Evolutionary conservation across 2,888 invertebrate genomes (phyloP).

Genomic region (Pecten maximus): DNA sequence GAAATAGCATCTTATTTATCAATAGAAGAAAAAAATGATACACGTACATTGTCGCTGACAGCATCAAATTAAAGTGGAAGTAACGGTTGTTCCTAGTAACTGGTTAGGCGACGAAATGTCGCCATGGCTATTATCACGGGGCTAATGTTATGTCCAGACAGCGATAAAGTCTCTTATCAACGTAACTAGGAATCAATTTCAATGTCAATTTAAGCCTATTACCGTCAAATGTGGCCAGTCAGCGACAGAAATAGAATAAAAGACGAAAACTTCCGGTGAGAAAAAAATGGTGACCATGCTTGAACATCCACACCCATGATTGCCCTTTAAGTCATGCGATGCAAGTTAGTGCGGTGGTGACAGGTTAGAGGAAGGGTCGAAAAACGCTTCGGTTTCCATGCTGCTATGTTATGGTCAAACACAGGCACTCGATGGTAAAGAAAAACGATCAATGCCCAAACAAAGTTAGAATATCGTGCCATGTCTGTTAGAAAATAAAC

Average conservation of each 20-base stretch:
- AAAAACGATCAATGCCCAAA: not conserved
- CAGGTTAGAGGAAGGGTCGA: not conserved
- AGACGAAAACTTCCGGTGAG: not conserved
- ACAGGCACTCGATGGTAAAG: not conserved
- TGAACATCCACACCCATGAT: not conserved
- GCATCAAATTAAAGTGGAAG: not conserved
- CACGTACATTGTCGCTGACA: not conserved
- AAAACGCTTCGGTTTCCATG: not conserved
- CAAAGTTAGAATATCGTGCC: not conserved
- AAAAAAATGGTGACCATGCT: not conserved
- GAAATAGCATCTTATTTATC: not conserved
- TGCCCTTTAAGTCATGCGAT: not conserved
- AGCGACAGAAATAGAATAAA: slow-evolving; percentile 12
- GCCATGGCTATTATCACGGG: slow-evolving; percentile 3
- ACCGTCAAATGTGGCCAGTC: not conserved
- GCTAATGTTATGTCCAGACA: not conserved
- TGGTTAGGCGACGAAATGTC: slow-evolving; percentile 5
- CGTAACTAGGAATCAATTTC: slow-evolving; percentile 28
- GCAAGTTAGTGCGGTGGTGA: not conserved
- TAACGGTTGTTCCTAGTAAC: not conserved
- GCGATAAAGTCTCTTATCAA: not conserved
- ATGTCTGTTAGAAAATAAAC: not conserved
- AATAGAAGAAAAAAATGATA: no score
- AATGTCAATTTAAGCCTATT: slow-evolving; percentile 21
- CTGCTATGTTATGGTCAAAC: not conserved